Evolutionary conservation across 2,888 invertebrate genomes (phyloP).

Genomic region (Agelastica alni): DNA sequence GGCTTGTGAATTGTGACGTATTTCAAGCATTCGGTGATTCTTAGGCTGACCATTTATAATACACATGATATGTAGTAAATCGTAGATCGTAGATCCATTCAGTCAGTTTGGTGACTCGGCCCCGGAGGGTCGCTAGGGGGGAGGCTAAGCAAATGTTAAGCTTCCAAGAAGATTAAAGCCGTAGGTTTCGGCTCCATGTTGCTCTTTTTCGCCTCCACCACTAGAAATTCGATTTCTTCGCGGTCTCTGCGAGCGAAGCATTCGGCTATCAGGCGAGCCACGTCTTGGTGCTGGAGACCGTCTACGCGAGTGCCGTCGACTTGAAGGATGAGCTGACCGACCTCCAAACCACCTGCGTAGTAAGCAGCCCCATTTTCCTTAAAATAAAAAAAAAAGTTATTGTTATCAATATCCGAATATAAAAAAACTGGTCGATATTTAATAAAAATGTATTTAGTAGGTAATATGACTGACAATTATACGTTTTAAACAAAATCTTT

Average conservation of each 20-base stretch:
- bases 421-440: too few relatives aligned
- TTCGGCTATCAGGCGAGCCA: constrained; percentile 89
- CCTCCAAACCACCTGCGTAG: constrained; percentile 89
- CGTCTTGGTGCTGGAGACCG: constrained; percentile 86
- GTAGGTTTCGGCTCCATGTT: constrained; percentile 91
- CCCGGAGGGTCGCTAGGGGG: constrained; percentile 78
- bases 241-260: constrained; percentile 89
- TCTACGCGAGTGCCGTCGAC: constrained; percentile 76
- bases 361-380: constrained; percentile 95
- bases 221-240: constrained; percentile 90
- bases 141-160: constrained; percentile 90
- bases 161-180: constrained; percentile 87
- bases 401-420: too few relatives aligned
- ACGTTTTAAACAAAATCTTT: too few relatives aligned
- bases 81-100: constrained; percentile 57
- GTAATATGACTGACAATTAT: too few relatives aligned
- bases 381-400: too few relatives aligned
- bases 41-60: constrained; percentile 27
- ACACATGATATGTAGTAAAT: constrained; percentile 38
- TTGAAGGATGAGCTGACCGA: constrained; percentile 92
- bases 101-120: constrained; percentile 65
- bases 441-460: too few relatives aligned
- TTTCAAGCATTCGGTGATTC: constrained; percentile 21
- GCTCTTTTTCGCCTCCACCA: constrained; percentile 91
- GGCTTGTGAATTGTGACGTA: constrained; percentile 21